Evolutionary conservation across 2,888 invertebrate species (phyloP), one percentile per base, ranked within the genome.

Genomic region (Cosmopolites sordidus): DNA sequence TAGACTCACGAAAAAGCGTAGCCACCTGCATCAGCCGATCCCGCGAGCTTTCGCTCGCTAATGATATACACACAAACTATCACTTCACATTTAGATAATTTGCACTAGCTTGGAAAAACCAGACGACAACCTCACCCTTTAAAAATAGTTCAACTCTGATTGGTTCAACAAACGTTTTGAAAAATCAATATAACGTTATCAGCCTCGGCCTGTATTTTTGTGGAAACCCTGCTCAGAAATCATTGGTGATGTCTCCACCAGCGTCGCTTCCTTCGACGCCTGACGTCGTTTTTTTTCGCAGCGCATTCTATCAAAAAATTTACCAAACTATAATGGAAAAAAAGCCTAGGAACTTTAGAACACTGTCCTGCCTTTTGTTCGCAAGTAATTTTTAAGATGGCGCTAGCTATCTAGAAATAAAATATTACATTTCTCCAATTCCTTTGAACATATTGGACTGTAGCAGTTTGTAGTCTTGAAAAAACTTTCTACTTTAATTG

Each of bases 121-220:
- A 67, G 69, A 73, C 74, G 69, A 73, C 74, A 75, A 76, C 76
- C 76, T 76, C 76, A 75, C 76, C 76, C 76, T 76, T 75, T 74
- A 75, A 75, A 76, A 76, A 75, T 75, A 76, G 73, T 74, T 70
- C 72, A 70, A 71, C 75, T 75, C 73, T 75, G 73, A 75, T 75
- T 75, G 74, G 74, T 75, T 74, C 73, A 73, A 73, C 71, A 74
- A 76, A 78, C 75, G 78, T 78, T 79, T 76, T 74, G 79, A 81
- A 81, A 81, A 81, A 81, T 81, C 81, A 81, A 81, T 81, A 81
- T 76, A 76, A 76, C 77, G 78, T 78, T 78, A 79, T 74, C 74
- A 72, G 73, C 71, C 73, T 73, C 74, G 71, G 73, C 70, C 73
- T 73, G 73, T 73, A 75, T 75, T 75, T 76, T 75, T 74, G 73